Evolutionary conservation across 2,113 vertebrate species (phyloP).

Genomic region (Campylorhamphus procurvoides): DNA sequence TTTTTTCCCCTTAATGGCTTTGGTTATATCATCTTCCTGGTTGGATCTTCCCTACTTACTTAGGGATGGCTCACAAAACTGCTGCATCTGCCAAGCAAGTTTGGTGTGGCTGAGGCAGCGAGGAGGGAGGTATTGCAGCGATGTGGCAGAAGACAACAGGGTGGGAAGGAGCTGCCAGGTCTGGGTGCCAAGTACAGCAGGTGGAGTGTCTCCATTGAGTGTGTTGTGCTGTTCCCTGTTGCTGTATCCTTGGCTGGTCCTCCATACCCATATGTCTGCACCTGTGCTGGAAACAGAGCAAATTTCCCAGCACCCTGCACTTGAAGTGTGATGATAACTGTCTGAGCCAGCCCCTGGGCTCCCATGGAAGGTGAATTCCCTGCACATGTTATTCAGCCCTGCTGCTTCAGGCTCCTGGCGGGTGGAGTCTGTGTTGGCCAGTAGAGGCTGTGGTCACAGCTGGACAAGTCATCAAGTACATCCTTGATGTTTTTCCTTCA

Average conservation of each 20-base stretch:
- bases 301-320: not conserved
- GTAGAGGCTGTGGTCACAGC: not conserved
- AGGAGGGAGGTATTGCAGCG: not conserved
- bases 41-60: rapidly evolving
- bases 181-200: not conserved
- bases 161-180: not conserved
- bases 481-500: not conserved
- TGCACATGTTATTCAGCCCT: not conserved
- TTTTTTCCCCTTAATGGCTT: not conserved
- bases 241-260: not conserved
- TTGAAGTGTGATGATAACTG: not conserved
- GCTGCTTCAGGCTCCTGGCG: not conserved
- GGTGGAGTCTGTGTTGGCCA: not conserved
- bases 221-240: not conserved
- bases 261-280: not conserved
- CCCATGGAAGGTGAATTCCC: not conserved
- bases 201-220: not conserved
- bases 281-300: not conserved
- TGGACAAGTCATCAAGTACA: not conserved
- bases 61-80: not conserved
- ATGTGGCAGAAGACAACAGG: not conserved
- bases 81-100: not conserved
- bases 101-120: not conserved
- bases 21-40: not conserved
- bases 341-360: not conserved